Evolutionary conservation across 2,113 vertebrate genomes (phyloP).

Genomic region (Engraulis encrasicolus): DNA sequence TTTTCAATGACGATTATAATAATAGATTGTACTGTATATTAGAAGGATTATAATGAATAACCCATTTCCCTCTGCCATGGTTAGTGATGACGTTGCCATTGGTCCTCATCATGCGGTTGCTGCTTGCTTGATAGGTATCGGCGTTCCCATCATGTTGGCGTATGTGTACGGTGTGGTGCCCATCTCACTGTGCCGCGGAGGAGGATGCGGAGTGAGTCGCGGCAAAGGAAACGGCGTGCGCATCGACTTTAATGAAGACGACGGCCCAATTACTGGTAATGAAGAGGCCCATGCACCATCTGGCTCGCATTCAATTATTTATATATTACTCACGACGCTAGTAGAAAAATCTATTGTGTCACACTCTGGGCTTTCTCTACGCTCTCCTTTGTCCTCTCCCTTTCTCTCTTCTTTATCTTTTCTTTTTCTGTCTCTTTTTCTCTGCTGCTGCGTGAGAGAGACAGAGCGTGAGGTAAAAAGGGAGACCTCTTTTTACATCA

Average conservation of each 20-base stretch:
- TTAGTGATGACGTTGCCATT: not conserved
- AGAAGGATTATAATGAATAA: no score
- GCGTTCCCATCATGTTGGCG: constrained; percentile 97
- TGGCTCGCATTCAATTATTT: not conserved
- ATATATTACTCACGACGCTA: not conserved
- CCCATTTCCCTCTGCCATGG: not conserved
- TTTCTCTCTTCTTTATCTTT: not conserved
- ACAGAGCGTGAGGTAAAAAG: no score
- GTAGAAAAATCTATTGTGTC: not conserved
- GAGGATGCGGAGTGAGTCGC: constrained; percentile 94
- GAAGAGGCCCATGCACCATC: not conserved
- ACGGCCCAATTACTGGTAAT: constrained; percentile 96
- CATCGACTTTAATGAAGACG: constrained; percentile 97
- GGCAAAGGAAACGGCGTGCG: constrained; percentile 94
- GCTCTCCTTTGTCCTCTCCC: not conserved
- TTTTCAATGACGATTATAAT: no score
- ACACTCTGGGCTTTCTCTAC: not conserved
- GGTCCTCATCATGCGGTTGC: not conserved
- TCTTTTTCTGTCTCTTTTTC: not conserved
- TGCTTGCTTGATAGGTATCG: constrained; percentile 82
- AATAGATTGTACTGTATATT: no score
- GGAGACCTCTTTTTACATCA: no score
- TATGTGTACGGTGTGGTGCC: constrained; percentile 98
- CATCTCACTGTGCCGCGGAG: constrained; percentile 94
- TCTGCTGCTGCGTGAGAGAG: no score